Evolutionary conservation across 2,797 vertebrate species (phyloP), one percentile per base, ranked within the genome.

Genomic region (Semaprochilodus insignis): DNA sequence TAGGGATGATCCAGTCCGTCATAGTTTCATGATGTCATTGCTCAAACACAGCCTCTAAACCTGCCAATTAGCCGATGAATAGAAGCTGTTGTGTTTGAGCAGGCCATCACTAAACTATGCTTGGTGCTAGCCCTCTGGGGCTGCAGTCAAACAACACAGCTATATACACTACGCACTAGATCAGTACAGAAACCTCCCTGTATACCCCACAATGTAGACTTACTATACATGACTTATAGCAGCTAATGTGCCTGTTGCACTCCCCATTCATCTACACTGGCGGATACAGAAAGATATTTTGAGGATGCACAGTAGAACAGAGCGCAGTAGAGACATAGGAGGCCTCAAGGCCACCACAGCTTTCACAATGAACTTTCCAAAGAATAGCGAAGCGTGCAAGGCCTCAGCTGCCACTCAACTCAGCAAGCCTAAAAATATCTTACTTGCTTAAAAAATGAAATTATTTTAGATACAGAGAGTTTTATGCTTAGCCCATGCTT

Each of bases 201-300:
- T 60, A n/a, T 6, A 23, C 57, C 10, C 10, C n/a, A 2, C 19
- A 1, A n/a, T 60, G 10, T 23, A 60, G 57, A 60, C n/a, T 23
- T 4, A 25, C 57, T 60, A 17, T 21, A 1, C 1, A 48, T 13
- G 57, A 60, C n/a, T 60, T 19, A 21, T 8, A 57, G 54, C 21
- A 48, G 57, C 57, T 21, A 21, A 59, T 70, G 40, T 52, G 21
- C 66, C 17, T 40, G 19, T 4, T 69, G 40, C n/a, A n/a, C 34
- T 6, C 23, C 66, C 21, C 6, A 34, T 70, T 48, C 66, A 70
- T 48, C 11, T 16, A 25, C 67, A 52, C 6, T 27, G 70, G 21
- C 81, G 69, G 62, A 78, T 31, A 74, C 69, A 74, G 57, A 80
- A 71, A 82, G 62, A 80, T 54, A 71, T 80, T 48, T 75, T 80